Evolutionary conservation across 23 tunicate genomes (phyloP).

Genomic region (Trididemnum nubilum): DNA sequence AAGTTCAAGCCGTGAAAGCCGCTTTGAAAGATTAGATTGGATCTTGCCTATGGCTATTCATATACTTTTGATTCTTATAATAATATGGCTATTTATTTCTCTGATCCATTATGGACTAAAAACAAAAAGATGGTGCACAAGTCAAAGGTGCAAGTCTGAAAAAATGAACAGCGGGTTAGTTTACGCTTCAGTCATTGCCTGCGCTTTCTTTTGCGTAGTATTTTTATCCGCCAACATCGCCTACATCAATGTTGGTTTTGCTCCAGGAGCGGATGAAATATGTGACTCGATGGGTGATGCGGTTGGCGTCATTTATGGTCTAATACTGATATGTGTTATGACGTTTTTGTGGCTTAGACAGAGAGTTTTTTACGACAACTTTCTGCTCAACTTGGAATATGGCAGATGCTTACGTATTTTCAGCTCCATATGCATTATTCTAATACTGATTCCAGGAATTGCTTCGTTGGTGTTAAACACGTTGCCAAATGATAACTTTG

Average conservation of each 20-base stretch:
- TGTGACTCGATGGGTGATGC: background rate
- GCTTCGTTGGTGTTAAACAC: background rate
- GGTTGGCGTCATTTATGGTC: background rate
- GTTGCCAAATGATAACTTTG: background rate
- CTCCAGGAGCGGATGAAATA: background rate
- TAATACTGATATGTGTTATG: slow-evolving; percentile 1
- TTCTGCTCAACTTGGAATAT: background rate
- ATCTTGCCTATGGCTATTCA: background rate
- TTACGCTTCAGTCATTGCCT: slow-evolving; percentile 1
- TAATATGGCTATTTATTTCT: background rate
- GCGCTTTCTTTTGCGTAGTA: background rate
- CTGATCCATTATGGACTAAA: slow-evolving; percentile 14
- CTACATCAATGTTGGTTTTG: background rate
- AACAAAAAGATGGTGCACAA: background rate
- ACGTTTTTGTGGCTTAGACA: slow-evolving; percentile 22
- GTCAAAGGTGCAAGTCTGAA: background rate
- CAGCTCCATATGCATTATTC: background rate
- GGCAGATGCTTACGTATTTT: background rate
- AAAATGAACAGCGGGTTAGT: background rate
- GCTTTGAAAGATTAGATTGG: background rate
- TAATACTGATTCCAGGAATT: background rate
- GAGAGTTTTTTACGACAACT: slow-evolving; percentile 25
- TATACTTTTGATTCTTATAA: background rate
- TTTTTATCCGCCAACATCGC: background rate
- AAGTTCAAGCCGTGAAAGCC: too few relatives aligned